Base-by-base conservation (phyloP, 1,140 invertebrate species). In the Lamellibrachia luymesi region DNA sequence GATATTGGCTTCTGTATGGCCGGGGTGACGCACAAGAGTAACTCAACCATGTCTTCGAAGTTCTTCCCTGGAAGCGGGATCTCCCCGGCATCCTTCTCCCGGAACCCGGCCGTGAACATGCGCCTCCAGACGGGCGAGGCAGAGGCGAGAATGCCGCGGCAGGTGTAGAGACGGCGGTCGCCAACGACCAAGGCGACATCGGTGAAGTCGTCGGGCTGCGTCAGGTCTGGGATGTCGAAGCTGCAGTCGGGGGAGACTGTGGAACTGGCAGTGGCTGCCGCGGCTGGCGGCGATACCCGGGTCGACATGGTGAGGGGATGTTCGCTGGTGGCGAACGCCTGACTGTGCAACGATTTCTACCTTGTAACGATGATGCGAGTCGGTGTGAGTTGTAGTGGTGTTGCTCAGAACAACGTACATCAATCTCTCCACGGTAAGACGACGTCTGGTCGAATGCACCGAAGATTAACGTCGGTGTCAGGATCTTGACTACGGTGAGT, bases 51-150 rank as follows among this genome's bases (percentile, higher is more conserved):
- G 91, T 91, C 91, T 10, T 91, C 91, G 51, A 50, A 91, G 13
- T 91, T 91, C 91, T 91, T 91, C 91, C 91, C 91, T 13, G 91
- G 91, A 17, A 91, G 91, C 51, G 91, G 91, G 51, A 91, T 91
- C 17, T 91, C 91, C 10, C 13, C 2, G 7, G 91, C 91, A 4
- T 91, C 51, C 91, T 91, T 91, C 51, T 91, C 91, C 91, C 22
- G 13, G 91, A 91, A 91, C 49, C 51, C 8, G 49, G 91, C 49
- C 13, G 91, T 91, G 91, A 91, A 91, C 91, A 91, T 91, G 25
- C 51, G 49, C n/a, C 51, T 91, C 91, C 91, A 91, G 5, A 91
- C 91, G 6, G 91, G 91, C 7, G 91, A 91, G 13, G 91, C 91
- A 4, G 91, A 91, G n/a, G 91, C 91, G 49, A 91, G 51, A 4